Evolutionary conservation across 2,888 invertebrate genomes (phyloP).

Genomic region (Pharmacophagus antenor): DNA sequence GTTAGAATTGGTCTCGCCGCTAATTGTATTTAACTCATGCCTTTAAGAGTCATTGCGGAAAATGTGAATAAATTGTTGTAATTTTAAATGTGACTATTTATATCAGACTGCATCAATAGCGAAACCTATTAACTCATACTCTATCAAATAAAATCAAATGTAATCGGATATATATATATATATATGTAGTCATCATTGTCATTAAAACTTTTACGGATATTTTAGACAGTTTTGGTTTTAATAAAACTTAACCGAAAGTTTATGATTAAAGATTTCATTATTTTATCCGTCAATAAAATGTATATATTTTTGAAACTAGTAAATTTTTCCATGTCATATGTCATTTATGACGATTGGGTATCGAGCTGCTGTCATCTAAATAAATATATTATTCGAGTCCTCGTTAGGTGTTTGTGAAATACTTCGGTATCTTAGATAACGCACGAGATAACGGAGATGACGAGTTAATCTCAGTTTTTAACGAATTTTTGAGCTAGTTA

Average conservation of each 20-base stretch:
- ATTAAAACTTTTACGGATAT: no score
- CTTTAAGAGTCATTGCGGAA: not conserved
- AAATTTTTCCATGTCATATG: constrained; percentile 48
- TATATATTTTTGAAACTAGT: not conserved
- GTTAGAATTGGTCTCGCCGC: constrained; percentile 34
- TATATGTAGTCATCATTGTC: no score
- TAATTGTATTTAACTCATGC: constrained; percentile 11
- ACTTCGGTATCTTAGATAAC: constrained; percentile 60
- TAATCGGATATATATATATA: no score
- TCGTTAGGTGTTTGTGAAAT: constrained; percentile 65
- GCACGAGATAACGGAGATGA: constrained; percentile 71
- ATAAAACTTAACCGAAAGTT: no score
- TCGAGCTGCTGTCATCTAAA: constrained; percentile 60
- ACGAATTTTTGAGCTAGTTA: constrained; percentile 70
- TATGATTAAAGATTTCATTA: no score
- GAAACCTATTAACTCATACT: not conserved
- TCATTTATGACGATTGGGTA: constrained; percentile 51
- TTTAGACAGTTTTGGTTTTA: no score
- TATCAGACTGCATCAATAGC: not conserved
- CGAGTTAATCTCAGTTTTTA: constrained; percentile 76
- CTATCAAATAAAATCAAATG: no score
- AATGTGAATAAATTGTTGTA: not conserved
- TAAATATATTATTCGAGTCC: constrained; percentile 62
- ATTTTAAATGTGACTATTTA: not conserved
- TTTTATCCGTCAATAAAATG: no score